Evolutionary conservation across 2,888 invertebrate species (phyloP), one percentile per base, ranked within the genome.

Genomic region (Dryobotodes eremita): DNA sequence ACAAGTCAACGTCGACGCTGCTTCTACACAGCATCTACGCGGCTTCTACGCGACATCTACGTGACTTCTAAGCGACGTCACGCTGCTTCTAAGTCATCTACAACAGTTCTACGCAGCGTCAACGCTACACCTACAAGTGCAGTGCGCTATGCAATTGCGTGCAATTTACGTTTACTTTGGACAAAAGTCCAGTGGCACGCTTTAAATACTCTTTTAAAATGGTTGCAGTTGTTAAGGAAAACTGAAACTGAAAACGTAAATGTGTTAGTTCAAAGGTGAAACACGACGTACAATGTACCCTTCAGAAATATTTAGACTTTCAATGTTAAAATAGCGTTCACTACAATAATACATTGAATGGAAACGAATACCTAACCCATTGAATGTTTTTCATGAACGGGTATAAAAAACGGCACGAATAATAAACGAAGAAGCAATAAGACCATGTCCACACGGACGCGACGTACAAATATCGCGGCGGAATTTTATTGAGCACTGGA

Each of bases 391-490:
- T 72, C 69, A 79, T 59, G 48, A 71, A 68, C 71, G 62, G 50
- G 42, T 68, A 71, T 55, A 65, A 80, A 36, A 75, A 74, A 69
- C 57, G 69, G 68, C 26, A 59, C 31, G n/a, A 36, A 83, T 65
- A 80, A 78, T 81, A 79, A 85, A 83, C 77, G 70, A 65, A 79
- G 70, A 75, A 26, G 75, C 72, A 76, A 82, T 42, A 42, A 42
- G 42, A 42, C 42, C 0, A 42, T 5, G 31, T 3, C 31, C 31
- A 3, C 31, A 36, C 31, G 31, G 31, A 36, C 3, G 31, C 31
- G 31, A 36, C 31, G 31, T n/a, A 36, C 31, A 36, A 36, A 36
- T 36, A 36, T 36, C 31, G 31, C 31, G 31, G 31, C 31, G 31
- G 3, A 36, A 36, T 36, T 36, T 36, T 36, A 36, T 36, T 3